Base-by-base conservation (phyloP, 2,797 vertebrate species). In the Bovichtus variegatus region DNA sequence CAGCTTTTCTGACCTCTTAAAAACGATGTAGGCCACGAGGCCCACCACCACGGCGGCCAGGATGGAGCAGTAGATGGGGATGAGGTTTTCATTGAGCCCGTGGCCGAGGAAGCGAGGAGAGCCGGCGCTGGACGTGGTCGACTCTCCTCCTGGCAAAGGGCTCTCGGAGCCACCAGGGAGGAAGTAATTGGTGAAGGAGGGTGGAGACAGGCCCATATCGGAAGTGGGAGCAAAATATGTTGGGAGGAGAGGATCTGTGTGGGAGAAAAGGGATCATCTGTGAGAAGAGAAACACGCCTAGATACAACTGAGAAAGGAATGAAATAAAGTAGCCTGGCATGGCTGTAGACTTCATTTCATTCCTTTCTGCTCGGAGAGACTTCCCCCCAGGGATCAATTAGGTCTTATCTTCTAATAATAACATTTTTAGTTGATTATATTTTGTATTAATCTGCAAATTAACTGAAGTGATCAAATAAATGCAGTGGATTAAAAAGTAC, bases 61-160 rank as follows among this genome's bases (percentile, higher is more conserved):
- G 95, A 99, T 97, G 85, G 98, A 99, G 94, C 98, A 99, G 87
- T 98, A 99, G 87, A 99, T 97, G 0, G 98, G 98, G 89, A 99
- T 99, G 91, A 99, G 97, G 94, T 97, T 98, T 93, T 98, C 96
- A 0, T 96, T 89, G 2, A 96, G 92, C 49, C 96, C 96, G 0
- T 92, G 92, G 62, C 95, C 96, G 19, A 96, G 93, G 27, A 97
- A 96, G 0, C 92, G 96, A 27, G 96, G 96, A 0, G 96, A 96
- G 90, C 96, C 96, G 51, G 96, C 93, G 89, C 95, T 95, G 67
- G 95, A 81, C 0, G 96, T 97, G 76, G 96, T 96, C n/a, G 86
- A 95, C 2, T 93, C 92, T 11, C 86, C 94, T 0, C 92, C 79
- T 0, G 94, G 57, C 80, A 90, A 9, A 16, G 62, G 81, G 87